A percentile compares a stretch with the other conserved stretches of the same genome.
These are phyloP conservation scores for Peromyscus maniculatus DNA, from an alignment of 2,113 vertebrate species.

Conservation along the genomic window DNA sequence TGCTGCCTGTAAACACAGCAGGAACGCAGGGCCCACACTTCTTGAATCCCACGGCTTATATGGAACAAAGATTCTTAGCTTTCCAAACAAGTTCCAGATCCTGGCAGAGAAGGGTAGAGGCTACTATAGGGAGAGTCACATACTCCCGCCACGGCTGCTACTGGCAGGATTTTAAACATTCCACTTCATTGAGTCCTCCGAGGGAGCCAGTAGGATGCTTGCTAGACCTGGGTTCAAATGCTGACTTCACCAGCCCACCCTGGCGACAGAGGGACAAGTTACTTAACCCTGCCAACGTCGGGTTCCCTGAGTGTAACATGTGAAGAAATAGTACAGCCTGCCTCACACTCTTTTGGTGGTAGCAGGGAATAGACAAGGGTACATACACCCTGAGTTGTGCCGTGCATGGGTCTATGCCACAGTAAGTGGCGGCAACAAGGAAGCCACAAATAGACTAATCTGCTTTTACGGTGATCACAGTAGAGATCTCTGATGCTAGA, in stretches of 20 bases:
- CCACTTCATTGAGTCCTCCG: not conserved
- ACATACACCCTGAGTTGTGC: too few relatives aligned
- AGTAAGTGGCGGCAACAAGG: accelerated
- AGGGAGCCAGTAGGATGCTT: not conserved
- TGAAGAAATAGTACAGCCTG: too few relatives aligned
- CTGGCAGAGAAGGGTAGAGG: constrained; percentile 39
- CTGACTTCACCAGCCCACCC: not conserved
- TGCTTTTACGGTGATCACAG: not conserved
- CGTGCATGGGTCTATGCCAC: too few relatives aligned
- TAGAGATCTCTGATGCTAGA: not conserved
- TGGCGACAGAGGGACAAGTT: not conserved
- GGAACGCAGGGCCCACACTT: not conserved
- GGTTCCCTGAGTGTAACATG: not conserved
- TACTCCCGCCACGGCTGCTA: not conserved
- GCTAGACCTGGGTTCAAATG: constrained; percentile 18
- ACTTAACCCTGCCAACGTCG: not conserved
- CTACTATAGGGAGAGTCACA: not conserved
- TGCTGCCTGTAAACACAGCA: constrained; percentile 73
- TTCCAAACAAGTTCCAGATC: constrained; percentile 67
- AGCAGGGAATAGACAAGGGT: not conserved
- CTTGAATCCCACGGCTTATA: constrained; percentile 55
- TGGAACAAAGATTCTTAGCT: constrained; percentile 35
- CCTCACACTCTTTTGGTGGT: not conserved
- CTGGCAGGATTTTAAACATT: not conserved
- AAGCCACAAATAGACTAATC: not conserved